Evolutionary conservation across 2,797 vertebrate genomes (phyloP), one percentile per base, ranked within the genome.

Genomic region (Prunella strophiata): DNA sequence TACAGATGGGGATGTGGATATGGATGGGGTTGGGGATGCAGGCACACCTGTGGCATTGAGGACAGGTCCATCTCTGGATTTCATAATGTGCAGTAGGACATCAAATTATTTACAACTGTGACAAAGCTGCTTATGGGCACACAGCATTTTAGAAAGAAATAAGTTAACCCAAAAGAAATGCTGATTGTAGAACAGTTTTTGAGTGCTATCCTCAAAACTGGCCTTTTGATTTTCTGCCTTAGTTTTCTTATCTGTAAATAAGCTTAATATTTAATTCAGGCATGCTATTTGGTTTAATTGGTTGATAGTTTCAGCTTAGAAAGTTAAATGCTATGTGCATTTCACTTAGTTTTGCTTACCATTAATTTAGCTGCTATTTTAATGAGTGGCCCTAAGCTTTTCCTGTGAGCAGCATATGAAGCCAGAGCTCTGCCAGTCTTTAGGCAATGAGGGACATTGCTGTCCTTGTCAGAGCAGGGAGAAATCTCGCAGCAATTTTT

Each of bases 241-340:
- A 25, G 30, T 88, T 87, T 91, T 91, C 63, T 76, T 79, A 58
- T 79, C 71, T 80, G 50, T 79, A 94, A 93, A 91, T 91, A 96
- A 82, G 42, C 68, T 95, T 88, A 91, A 94, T 93, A 88, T 94
- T 96, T 91, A 82, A 90, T 93, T 85, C 48, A 80, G 30, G 13
- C 52, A 36, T 82, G 14, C 38, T 93, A 29, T 80, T 85, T 17
- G 5, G 38, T 90, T 93, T 91, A 94, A 85, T 87, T 94, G n/a
- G 67, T 70, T 94, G 88, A 85, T 93, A 82, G 80, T 51, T 94
- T 88, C 67, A 90, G 45, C 71, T 86, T 86, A 84, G 59, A 75
- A 91, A 96, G 71, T 91, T 72, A 94, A 96, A 91, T 47, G 55
- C 29, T 86, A 9, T 67, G 77, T 92, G 77, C 34, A 20, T 93